A percentile compares a stretch with the other conserved stretches of the same genome.
These are phyloP conservation scores for Upupa epops DNA, from an alignment of 2,113 vertebrate genomes.

Conservation along the genomic window DNA sequence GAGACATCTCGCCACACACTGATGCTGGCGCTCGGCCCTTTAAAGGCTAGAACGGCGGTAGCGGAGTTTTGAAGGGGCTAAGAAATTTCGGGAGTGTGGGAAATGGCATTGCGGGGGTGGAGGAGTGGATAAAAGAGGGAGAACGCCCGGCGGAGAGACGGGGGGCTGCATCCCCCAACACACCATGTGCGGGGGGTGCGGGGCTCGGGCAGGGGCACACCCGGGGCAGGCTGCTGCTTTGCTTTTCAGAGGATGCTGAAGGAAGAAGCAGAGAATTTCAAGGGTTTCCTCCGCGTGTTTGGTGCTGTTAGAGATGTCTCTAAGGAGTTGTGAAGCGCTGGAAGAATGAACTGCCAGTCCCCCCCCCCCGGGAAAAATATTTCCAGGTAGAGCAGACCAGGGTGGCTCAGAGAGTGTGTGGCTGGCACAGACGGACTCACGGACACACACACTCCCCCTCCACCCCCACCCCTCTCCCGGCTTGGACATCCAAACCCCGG, in stretches of 20 bases:
- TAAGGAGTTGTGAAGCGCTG: not conserved
- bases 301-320: not conserved
- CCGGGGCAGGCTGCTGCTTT: not conserved
- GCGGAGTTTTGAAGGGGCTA: conserved; percentile 11
- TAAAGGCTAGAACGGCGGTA: not conserved
- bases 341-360: not conserved
- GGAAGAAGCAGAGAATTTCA: not conserved
- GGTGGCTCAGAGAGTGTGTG: not conserved
- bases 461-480: not conserved
- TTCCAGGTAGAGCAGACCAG: not conserved
- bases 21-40: conserved; percentile 28
- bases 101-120: not conserved
- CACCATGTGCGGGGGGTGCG: not conserved
- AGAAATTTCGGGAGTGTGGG: conserved; percentile 43
- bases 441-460: not conserved
- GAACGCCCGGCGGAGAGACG: not conserved
- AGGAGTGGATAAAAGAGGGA: not conserved
- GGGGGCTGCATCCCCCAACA: not conserved
- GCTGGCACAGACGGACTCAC: not conserved
- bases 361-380: not conserved
- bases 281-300: not conserved
- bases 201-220: not conserved
- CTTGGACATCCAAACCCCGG: not conserved
- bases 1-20: conserved; percentile 50
- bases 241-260: not conserved